Evolutionary conservation across 2,888 invertebrate genomes (phyloP), one percentile per base, ranked within the genome.

Genomic region (Xanthia icteritia): DNA sequence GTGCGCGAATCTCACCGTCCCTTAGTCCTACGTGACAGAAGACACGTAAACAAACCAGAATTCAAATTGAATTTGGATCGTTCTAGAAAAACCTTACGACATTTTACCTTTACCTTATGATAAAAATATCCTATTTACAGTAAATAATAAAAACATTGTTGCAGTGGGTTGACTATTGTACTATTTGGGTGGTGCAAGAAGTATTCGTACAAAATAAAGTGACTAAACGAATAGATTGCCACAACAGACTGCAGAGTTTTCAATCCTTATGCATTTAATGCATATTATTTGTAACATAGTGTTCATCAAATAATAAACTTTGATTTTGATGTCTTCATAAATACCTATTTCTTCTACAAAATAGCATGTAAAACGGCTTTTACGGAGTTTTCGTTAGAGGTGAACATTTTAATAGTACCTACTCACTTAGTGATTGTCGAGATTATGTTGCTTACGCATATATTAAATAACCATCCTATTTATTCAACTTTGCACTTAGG

Each of bases 391-490:
- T 82, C 20, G 76, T 61, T 71, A 81, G 76, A 87, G 86, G 82
- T 87, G 76, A 84, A 77, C 72, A 68, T 39, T 66, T 79, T 67
- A 81, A 79, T 77, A 81, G 73, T 23, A 80, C n/a, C n/a, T n/a
- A n/a, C 61, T 58, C 65, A 78, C 68, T 83, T 82, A 77, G 54
- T 75, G 76, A 78, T 84, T 73, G 79, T 78, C 67, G 71, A 86
- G 87, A 87, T 87, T 81, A 86, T 74, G 79, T 78, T 87, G 81
- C 84, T 81, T 79, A 79, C 67, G 67, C 73, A 75, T 80, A 86
- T 82, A 82, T 48, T 80, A 79, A 76, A 85, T 82, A 82, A 45
- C 65, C 66, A 79, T 78, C 74, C 72, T 61, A 66, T 77, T 77
- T 77, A 79, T 81, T 67, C 58, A 76, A 78, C 73, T 82, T 77